These are phyloP conservation scores for Sceloporus tristichus DNA, from an alignment of 2,113 vertebrate species.

Conservation along the genomic window DNA sequence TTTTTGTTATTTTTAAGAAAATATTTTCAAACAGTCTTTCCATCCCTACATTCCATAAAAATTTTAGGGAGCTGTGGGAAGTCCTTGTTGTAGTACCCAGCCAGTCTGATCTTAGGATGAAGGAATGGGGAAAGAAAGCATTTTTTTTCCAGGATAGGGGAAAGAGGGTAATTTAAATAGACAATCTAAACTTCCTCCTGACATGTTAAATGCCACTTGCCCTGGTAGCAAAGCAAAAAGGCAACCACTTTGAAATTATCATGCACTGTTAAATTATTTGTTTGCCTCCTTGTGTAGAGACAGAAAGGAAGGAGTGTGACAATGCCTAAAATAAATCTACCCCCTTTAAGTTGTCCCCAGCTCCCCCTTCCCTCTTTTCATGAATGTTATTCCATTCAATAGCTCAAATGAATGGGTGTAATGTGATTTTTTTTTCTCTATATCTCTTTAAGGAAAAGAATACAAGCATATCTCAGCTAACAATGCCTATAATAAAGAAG, in stretches of 20 bases:
- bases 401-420: constrained; percentile 69
- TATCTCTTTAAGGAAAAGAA: too few relatives aligned
- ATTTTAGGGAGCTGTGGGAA: too few relatives aligned
- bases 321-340: too few relatives aligned
- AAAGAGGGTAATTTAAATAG: background rate
- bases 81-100: too few relatives aligned
- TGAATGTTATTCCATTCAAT: constrained; percentile 61
- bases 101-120: too few relatives aligned
- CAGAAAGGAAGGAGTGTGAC: constrained; percentile 32
- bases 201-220: background rate
- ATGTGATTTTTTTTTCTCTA: constrained; percentile 55
- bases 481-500: too few relatives aligned
- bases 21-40: too few relatives aligned
- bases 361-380: constrained; percentile 62
- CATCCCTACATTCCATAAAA: too few relatives aligned
- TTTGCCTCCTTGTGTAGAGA: constrained; percentile 61
- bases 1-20: too few relatives aligned
- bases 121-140: background rate
- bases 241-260: constrained; percentile 65
- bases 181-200: constrained; percentile 40
- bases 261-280: constrained; percentile 35
- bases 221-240: constrained; percentile 36
- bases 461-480: too few relatives aligned
- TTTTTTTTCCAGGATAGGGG: background rate
- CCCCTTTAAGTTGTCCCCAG: too few relatives aligned